Conservation (phyloP, 2,113 vertebrate genomes). For the Phylloscopus trochiloides region DNA sequence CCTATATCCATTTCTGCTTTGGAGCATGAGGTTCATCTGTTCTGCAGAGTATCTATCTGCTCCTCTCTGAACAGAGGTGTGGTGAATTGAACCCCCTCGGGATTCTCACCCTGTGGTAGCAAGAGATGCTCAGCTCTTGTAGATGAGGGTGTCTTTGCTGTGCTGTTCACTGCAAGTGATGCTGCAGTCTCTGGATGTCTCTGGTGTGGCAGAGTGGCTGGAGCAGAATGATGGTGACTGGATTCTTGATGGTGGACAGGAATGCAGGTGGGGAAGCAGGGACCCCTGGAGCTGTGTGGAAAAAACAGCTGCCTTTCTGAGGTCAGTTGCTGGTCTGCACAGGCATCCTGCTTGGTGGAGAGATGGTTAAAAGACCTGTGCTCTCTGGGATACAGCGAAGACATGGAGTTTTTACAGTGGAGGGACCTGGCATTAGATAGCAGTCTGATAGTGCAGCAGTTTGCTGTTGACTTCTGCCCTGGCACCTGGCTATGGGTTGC, state of each 20-base stretch:
- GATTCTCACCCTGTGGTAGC: neutral
- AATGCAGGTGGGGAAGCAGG: neutral
- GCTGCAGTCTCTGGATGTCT: neutral
- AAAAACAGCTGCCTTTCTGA: neutral
- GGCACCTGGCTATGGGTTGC: neutral
- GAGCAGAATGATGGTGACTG: neutral
- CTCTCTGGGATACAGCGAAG: neutral
- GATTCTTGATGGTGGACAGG: neutral
- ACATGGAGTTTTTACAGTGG: neutral
- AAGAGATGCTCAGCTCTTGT: neutral
- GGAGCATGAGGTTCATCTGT: neutral
- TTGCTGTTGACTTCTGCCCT: neutral
- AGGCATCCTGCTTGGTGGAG: neutral
- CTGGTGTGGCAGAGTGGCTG: neutral
- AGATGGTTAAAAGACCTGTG: neutral
- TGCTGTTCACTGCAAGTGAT: neutral
- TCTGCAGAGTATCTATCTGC: neutral
- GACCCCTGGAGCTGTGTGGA: neutral
- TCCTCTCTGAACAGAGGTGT: neutral
- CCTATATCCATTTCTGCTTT: neutral
- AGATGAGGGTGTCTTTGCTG: neutral
- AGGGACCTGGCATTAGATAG: neutral
- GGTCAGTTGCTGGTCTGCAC: neutral
- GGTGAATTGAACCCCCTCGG: neutral
- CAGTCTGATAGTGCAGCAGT: neutral